Conservation (phyloP, 2,113 vertebrate species). For the Salvator merianae region DNA sequence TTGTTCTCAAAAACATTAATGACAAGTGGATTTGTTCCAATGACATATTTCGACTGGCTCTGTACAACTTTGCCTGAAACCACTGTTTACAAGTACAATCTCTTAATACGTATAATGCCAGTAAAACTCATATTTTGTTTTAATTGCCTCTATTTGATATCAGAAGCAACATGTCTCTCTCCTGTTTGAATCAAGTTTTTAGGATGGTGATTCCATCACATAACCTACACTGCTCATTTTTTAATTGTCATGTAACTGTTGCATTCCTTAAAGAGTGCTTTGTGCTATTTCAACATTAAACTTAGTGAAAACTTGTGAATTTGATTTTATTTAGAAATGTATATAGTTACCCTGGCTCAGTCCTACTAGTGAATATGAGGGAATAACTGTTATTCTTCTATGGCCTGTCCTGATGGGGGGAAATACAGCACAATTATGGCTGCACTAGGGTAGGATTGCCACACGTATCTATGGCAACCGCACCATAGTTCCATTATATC, state of each 20-base stretch:
- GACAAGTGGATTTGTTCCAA: conserved; percentile 76
- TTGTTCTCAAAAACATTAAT: conserved; percentile 73
- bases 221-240: neutral
- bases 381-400: neutral
- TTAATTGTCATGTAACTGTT: neutral
- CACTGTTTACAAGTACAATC: neutral
- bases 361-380: neutral
- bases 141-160: neutral
- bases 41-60: conserved; percentile 76
- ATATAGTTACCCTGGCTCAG: neutral
- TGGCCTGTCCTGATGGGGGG: too few relatives aligned
- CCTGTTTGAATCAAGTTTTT: neutral
- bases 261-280: neutral
- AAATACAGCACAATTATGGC: too few relatives aligned
- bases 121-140: too few relatives aligned
- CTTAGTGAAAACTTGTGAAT: neutral
- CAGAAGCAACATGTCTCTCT: neutral
- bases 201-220: neutral
- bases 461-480: too few relatives aligned
- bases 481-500: too few relatives aligned
- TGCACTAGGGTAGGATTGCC: too few relatives aligned
- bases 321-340: neutral
- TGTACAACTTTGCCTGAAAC: conserved; percentile 72
- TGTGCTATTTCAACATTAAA: neutral
- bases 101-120: too few relatives aligned